Base-by-base conservation (phyloP, 2,113 vertebrate species). In the Acanthochromis polyacanthus region DNA sequence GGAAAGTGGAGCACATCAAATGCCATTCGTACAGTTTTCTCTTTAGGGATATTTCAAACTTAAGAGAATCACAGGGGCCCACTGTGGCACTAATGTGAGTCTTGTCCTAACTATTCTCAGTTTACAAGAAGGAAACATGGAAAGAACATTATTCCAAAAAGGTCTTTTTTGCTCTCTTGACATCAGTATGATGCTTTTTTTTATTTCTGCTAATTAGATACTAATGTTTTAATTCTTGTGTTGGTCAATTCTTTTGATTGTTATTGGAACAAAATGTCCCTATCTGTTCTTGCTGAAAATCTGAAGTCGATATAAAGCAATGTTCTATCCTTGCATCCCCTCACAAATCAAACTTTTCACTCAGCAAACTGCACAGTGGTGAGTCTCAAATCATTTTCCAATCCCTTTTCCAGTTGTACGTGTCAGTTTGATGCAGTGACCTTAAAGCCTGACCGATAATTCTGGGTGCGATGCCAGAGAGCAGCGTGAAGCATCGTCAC, bases 331-430 rank as follows among this genome's bases (percentile, higher is more conserved):
- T 43, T 5, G 40, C 30, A 66, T 25, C 3, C 20, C 55, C 20
- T 71, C 81, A 78, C 62, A 78, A 81, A 90, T 86, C 72, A 80
- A 80, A 81, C 55, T 57, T 74, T 58, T 30, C 52, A 51, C 77
- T 63, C 69, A 55, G 62, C 48, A 52, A 15, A 20, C 61, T 28
- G 5, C 43, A 66, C 48, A 2, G 19, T 2, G 2, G 20, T 72
- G 81, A 40, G 56, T 56, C 64, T 73, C 75, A 71, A 85, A 86
- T 86, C 60, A 78, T 88, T 89, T 87, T 83, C 48, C 52, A 86
- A 80, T 78, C 58, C 43, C 0, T 6, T 50, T 56, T 69, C 40
- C 61, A 59, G 70, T 63, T 82, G 68, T 66, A 57, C 69, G 11
- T 80, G 77, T 81, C 75, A 85, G 62, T 17, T 43, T 62, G 64